Base-by-base conservation (phyloP, 2,888 invertebrate genomes). In the Tholera decimalis region DNA sequence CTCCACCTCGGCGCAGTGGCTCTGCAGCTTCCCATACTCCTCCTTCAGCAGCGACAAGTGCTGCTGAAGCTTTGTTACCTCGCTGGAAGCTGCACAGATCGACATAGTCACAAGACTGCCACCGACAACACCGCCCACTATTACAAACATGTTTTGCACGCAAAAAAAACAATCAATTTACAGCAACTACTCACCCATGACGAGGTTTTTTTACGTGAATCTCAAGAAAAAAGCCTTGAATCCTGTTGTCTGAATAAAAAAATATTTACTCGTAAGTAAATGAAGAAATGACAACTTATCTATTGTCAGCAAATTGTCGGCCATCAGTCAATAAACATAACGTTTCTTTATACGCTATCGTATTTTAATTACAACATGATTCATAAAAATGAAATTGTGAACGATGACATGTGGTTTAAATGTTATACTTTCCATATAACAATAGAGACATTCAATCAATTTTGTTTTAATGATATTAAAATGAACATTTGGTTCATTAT, bases 21-120 rank as follows among this genome's bases (percentile, higher is more conserved):
- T 96, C 89, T 99, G 98, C 33, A 99, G 95, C 92, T 98, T 98
- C 8, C 98, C 97, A 92, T 99, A 99, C 92, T 99, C 98, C 82
- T 98, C 98, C 85, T 98, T 97, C 71, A 99, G 96, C 65, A 99
- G 96, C 62, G 97, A 93, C 76, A 99, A 95, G 90, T 99, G 99
- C 89, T 98, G 98, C 91, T 98, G 98, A 82, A 97, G 95, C 91
- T 97, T 97, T 67, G 96, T 95, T 82, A 96, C 96, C 90, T 97
- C 97, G 77, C 95, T 96, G 71, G 96, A 96, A 85, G 96, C 96
- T 96, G 87, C 75, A 91, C 84, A 91, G 89, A 88, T 82, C 78
- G 86, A 85, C 90, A 92, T 91, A 80, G 70, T 87, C 80, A 84
- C 66, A 82, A 82, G 64, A 84, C 77, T 72, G 46, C 58, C 72